Base-by-base conservation (phyloP, 2,888 invertebrate species). In the Xestia rhomboidea region DNA sequence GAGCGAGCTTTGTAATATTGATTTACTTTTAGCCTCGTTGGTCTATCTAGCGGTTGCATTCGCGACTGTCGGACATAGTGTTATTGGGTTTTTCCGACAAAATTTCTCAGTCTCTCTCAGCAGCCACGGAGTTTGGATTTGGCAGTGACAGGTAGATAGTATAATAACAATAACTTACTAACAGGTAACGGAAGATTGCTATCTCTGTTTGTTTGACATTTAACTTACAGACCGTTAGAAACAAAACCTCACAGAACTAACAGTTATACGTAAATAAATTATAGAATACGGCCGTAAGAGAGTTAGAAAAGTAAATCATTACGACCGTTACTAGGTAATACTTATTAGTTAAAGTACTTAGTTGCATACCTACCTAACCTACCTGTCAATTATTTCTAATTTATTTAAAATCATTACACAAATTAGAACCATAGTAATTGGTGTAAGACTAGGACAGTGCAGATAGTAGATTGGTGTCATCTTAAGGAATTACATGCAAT, bases 401-500 rank as follows among this genome's bases (percentile, higher is more conserved):
- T 79, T 57, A 68, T 60, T 41, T 73, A 49, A 72, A 72, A 72
- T 72, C 71, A 49, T 81, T 72, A 34, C n/a, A 68, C 30, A 57
- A 68, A 81, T 69, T 69, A 68, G 57, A 34, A 24, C 68, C 46
- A 51, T 54, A 8, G 38, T 82, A 81, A 60, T 77, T 64, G 24
- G n/a, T 57, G n/a, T 71, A 51, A 60, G 57, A 68, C 30, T n/a
- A 30, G 82, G 71, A 68, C 57, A 68, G 30, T 46, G 34, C 51
- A 57, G 30, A 54, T 82, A 51, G 38, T 27, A 44, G 68, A 71
- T 81, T 75, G 60, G 68, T 54, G 71, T 81, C 57, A 71, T 71
- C 76, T 68, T 71, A 34, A 71, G 76, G 64, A 60, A 81, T 77
- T 49, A 64, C 57, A 57, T 38, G 71, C 77, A 68, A 64, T 82